A percentile compares a stretch with the other conserved stretches of the same genome.
Evolutionary conservation across 2,113 vertebrate species (phyloP).

Genomic region (Oncorhynchus tshawytscha): DNA sequence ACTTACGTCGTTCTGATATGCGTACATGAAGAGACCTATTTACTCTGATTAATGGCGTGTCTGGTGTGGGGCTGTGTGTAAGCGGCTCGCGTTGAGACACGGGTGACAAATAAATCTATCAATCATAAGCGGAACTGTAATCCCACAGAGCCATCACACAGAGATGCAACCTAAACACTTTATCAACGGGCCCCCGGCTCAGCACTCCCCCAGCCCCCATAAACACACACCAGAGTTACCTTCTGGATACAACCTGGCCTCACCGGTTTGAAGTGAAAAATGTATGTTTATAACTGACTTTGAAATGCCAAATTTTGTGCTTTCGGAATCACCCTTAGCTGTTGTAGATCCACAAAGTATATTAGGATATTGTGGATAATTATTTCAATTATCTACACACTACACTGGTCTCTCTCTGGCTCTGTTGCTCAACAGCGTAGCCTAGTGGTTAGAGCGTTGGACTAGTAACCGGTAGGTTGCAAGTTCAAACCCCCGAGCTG

Average conservation of each 20-base stretch:
- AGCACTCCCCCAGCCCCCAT: neutral
- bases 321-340: no score
- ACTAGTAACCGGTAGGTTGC: no score
- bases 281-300: no score
- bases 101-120: constrained; percentile 77
- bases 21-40: constrained; percentile 67
- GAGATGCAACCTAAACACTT: constrained; percentile 72
- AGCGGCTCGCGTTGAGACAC: constrained; percentile 61
- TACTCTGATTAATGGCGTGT: constrained; percentile 74
- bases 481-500: no score
- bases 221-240: neutral
- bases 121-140: constrained; percentile 70
- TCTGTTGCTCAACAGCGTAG: neutral
- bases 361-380: no score
- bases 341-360: no score
- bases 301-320: no score
- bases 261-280: no score
- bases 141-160: constrained; percentile 61
- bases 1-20: constrained; percentile 56
- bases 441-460: no score
- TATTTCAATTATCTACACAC: neutral
- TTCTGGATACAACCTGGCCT: constrained; percentile 3
- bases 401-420: neutral
- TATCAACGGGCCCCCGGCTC: constrained; percentile 39
- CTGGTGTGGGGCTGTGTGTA: constrained; percentile 40